Base-by-base conservation (phyloP, 2,888 invertebrate species). In the Cabera pusaria region DNA sequence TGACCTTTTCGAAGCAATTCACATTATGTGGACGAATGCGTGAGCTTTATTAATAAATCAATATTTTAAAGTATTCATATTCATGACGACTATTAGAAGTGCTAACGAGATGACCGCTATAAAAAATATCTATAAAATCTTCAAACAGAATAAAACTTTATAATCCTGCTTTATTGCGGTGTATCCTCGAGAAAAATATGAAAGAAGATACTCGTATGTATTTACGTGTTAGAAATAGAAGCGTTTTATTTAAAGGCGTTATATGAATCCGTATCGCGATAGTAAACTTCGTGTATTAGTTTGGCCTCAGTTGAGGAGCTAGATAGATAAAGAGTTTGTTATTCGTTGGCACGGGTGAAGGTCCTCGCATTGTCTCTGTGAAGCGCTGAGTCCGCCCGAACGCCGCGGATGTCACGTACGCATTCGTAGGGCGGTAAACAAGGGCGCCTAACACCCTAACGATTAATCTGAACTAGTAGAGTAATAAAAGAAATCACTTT, bases 391-490 rank as follows among this genome's bases (percentile, higher is more conserved):
- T 39, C 17, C 32, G 14, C 44, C 42, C 41, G 45, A 59, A 73
- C 78, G 74, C 67, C 38, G 45, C 53, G 39, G 22, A 41, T 49
- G 78, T 82, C 84, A 83, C 83, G 84, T 83, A 82, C 64, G 74
- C 82, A 58, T 16, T 16, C n/a, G n/a, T 14, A 27, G 16, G 24
- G 19, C 26, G 27, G 22, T 6, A 5, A 12, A 23, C 17, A 23
- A 31, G 29, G 26, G 27, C 28, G 18, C 35, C 28, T 32, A 14
- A 28, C 7, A n/a, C n/a, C n/a, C n/a, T n/a, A n/a, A n/a, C n/a
- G n/a, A n/a, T n/a, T n/a, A n/a, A n/a, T n/a, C n/a, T n/a, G n/a
- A n/a, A n/a, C n/a, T n/a, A n/a, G n/a, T n/a, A n/a, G n/a, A n/a
- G n/a, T n/a, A n/a, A n/a, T n/a, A n/a, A n/a, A n/a, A n/a, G n/a